A percentile compares a stretch with the other conserved stretches of the same genome.
Conservation (phyloP, 2,888 invertebrate genomes). For the Ganaspis brasiliensis region DNA sequence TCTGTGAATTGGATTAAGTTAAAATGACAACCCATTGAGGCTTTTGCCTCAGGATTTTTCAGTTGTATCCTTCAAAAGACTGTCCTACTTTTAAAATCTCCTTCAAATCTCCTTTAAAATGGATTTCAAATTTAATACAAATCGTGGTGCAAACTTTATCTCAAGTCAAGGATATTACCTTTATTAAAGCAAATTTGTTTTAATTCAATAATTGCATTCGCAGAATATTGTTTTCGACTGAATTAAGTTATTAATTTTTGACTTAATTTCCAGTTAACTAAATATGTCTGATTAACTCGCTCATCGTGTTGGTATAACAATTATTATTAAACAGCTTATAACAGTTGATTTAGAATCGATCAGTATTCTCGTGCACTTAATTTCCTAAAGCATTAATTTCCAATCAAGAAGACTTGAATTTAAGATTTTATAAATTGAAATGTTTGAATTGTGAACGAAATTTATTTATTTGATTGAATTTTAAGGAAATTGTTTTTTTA, state of each 20-base stretch:
- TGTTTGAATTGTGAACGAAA: no score
- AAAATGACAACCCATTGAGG: not conserved
- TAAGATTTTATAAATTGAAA: no score
- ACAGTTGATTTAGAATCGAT: not conserved
- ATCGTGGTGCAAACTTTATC: not conserved
- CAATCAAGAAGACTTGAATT: constrained; percentile 1
- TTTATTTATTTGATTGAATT: no score
- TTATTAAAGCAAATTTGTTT: not conserved
- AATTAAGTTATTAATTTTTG: no score
- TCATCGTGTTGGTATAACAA: not conserved
- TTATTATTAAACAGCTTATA: not conserved
- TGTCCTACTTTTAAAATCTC: constrained; percentile 1
- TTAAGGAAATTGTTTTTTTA: not conserved
- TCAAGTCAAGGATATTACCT: not conserved
- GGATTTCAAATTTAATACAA: not conserved
- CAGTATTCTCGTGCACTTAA: not conserved
- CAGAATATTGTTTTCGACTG: no score
- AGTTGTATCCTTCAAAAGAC: not conserved
- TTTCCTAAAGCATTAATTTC: not conserved
- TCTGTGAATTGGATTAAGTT: not conserved
- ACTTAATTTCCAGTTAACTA: no score
- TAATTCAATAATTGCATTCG: no score
- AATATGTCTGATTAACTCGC: not conserved
- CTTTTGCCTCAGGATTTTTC: not conserved
- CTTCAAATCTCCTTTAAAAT: not conserved